Base-by-base conservation (phyloP, 1,140 invertebrate genomes). In the Philopotamus ludificatus region DNA sequence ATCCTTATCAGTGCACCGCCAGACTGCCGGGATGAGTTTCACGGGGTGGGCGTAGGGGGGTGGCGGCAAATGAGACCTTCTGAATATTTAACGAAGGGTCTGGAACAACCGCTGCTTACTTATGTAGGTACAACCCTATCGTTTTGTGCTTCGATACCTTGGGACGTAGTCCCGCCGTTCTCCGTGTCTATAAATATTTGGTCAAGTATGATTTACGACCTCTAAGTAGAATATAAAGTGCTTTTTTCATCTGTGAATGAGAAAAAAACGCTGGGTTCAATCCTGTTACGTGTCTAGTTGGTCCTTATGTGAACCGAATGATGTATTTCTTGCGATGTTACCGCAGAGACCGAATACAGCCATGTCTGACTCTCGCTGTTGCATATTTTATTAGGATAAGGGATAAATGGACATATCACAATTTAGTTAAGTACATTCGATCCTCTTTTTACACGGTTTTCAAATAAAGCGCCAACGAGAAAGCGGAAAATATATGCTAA, bases 81-180 rank as follows among this genome's bases (percentile, higher is more conserved):
- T 66, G 65, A 66, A 66, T 66, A 66, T 66, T n/a, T 66, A 61
- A 66, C 51, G 51, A 66, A 59, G 65, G 65, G 47, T 25, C 49
- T 51, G 42, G 44, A 60, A 25, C 57, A 47, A 34, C 63, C 58
- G 49, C 65, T 62, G 41, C 65, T 66, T 45, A 66, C 41, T 66
- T 66, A 66, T 66, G 65, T n/a, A n/a, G n/a, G n/a, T 21, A 60
- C 65, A 61, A 66, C 65, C 65, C 57, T 66, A 66, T 66, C 58
- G 57, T 53, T 66, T 61, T 54, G 65, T 45, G 50, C 53, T 66
- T 45, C 22, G 62, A 54, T 55, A 41, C 21, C 42, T 21, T 25
- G 23, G 34, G 60, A 42, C 15, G 45, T 62, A 62, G 28, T 62
- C 25, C 44, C 15, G 26, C 9, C 9, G 9, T n/a, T 10, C 16